Percentiles rank a stretch among this genome's conserved stretches.
phyloP scores from a whole-genome alignment of 2,888 invertebrate genomes.

The Tetranychus truncatus region DNA sequence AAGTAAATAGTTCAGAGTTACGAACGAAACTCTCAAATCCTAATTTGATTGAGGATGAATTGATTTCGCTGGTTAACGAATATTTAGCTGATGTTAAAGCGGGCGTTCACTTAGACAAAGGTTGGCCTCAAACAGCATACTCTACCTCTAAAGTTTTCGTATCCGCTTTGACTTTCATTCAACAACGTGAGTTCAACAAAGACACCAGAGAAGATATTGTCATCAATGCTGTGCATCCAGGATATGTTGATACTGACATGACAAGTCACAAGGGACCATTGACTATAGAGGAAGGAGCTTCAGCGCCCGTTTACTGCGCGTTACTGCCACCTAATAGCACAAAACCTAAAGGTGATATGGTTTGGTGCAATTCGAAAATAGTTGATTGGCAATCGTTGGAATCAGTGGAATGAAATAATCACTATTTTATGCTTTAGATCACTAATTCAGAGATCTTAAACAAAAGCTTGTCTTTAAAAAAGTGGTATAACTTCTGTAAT shows the following conservation, averaged over 20 bases:
- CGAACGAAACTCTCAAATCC: conserved; percentile 32
- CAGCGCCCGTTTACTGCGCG: conserved; percentile 44
- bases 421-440: too few relatives aligned
- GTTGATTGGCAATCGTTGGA: conserved; percentile 38
- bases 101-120: conserved; percentile 35
- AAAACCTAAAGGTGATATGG: conserved; percentile 43
- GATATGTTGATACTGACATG: conserved; percentile 61
- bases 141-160: conserved; percentile 54
- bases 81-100: conserved; percentile 44
- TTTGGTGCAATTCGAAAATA: conserved; percentile 44
- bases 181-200: conserved; percentile 43
- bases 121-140: conserved; percentile 49
- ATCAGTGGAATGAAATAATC: too few relatives aligned
- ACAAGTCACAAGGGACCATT: conserved; percentile 43
- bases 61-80: conserved; percentile 45
- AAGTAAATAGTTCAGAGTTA: conserved; percentile 42
- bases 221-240: conserved; percentile 52
- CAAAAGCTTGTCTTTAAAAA: too few relatives aligned
- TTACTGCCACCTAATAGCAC: conserved; percentile 37
- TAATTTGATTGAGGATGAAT: conserved; percentile 41
- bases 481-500: too few relatives aligned
- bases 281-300: conserved; percentile 38
- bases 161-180: conserved; percentile 46
- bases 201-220: conserved; percentile 41
- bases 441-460: too few relatives aligned